Evolutionary conservation across 2,113 vertebrate species (phyloP).

Genomic region (Nansenia antarctica): DNA sequence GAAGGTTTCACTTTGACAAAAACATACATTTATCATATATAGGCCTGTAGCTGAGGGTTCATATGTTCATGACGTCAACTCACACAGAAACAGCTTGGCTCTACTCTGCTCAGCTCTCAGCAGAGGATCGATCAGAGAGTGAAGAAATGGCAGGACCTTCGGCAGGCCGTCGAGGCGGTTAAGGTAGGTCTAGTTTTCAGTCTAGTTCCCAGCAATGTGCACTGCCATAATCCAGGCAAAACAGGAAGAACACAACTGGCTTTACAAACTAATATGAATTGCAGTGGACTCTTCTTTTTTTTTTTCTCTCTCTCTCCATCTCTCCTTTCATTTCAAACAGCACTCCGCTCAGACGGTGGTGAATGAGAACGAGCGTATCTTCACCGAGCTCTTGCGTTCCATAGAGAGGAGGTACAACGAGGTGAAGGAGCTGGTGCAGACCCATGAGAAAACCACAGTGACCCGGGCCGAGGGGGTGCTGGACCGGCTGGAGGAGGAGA

Average conservation of each 20-base stretch:
- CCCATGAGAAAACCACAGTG: slow-evolving; percentile 62
- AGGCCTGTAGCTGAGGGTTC: background rate
- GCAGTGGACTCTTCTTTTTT: too few relatives aligned
- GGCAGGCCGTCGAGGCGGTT: slow-evolving; percentile 68
- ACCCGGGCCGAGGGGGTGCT: slow-evolving; percentile 61
- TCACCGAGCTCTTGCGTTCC: slow-evolving; percentile 69
- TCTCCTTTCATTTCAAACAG: slow-evolving; percentile 41
- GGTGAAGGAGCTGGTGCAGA: slow-evolving; percentile 70
- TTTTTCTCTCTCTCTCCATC: background rate
- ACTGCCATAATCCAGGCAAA: background rate
- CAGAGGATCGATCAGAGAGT: slow-evolving; percentile 72
- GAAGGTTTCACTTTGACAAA: background rate
- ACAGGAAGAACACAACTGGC: background rate
- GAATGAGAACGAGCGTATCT: slow-evolving; percentile 76
- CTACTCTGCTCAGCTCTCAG: slow-evolving; percentile 70
- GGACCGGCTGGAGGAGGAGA: slow-evolving; percentile 72
- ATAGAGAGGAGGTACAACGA: slow-evolving; percentile 72
- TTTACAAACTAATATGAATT: background rate
- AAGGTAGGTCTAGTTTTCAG: slow-evolving; percentile 54
- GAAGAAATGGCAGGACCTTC: slow-evolving; percentile 77
- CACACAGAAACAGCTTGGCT: slow-evolving; percentile 71
- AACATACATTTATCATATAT: background rate
- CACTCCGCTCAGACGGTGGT: slow-evolving; percentile 67
- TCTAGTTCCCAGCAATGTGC: background rate
- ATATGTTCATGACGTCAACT: background rate